phyloP scores from a whole-genome alignment of 2,797 vertebrate species.

The Simalia tracyae region DNA sequence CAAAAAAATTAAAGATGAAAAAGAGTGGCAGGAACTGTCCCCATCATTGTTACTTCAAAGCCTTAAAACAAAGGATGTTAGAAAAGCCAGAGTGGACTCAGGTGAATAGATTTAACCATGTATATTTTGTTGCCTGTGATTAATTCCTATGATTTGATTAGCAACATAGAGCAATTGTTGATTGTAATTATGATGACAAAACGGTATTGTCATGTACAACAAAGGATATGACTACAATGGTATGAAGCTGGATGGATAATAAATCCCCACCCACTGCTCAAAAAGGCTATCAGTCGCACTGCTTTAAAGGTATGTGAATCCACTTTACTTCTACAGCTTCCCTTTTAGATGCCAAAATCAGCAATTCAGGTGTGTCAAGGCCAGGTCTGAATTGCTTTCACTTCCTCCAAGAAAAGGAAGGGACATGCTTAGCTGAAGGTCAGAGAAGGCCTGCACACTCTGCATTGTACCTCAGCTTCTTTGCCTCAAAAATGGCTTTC shows the following conservation, averaged over 20 bases:
- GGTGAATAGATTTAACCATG: neutral
- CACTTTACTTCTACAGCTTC: slow-evolving; percentile 7
- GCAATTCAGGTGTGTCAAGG: slow-evolving; percentile 17
- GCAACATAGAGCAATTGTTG: neutral
- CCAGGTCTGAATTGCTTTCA: neutral
- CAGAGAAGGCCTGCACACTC: slow-evolving; percentile 18
- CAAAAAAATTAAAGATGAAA: neutral
- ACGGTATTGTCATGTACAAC: neutral
- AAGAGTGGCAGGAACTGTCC: neutral
- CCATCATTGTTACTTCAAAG: neutral
- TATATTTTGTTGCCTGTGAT: neutral
- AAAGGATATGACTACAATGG: neutral
- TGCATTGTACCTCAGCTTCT: neutral
- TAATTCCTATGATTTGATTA: slow-evolving; percentile 5
- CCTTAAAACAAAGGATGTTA: neutral
- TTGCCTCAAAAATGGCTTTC: slow-evolving; percentile 38
- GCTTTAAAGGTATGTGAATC: neutral
- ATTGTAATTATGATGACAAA: neutral
- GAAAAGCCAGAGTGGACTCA: neutral
- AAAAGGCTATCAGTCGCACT: slow-evolving; percentile 13
- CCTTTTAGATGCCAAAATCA: neutral
- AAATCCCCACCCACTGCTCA: neutral
- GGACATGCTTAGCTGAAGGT: slow-evolving; percentile 25
- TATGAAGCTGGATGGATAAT: neutral
- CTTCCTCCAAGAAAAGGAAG: accelerated